A percentile compares a stretch with the other conserved stretches of the same genome.
Conservation (phyloP, 2,888 invertebrate species). For the Cylindroiulus punctatus region DNA sequence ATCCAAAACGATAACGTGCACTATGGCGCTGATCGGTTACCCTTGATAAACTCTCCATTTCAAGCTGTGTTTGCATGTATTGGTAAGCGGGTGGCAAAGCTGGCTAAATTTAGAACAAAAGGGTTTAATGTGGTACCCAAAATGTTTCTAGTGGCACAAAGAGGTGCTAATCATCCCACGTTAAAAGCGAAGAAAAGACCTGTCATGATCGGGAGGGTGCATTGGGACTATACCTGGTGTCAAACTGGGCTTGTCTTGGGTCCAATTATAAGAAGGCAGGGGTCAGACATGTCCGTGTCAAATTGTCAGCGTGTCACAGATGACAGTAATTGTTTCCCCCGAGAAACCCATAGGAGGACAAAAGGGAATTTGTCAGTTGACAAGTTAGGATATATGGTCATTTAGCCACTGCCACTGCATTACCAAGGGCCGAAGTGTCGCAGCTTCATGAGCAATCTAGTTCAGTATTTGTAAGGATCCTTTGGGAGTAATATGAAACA, state of each 20-base stretch:
- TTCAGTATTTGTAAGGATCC: background rate
- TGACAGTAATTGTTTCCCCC: background rate
- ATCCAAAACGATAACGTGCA: too few relatives aligned
- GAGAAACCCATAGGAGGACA: background rate
- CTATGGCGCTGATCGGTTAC: background rate
- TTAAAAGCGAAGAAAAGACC: background rate
- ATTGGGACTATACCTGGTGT: background rate
- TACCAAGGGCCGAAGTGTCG: background rate
- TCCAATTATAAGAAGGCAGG: background rate
- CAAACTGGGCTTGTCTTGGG: background rate
- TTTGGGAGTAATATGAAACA: background rate
- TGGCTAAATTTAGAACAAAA: slow-evolving; percentile 1
- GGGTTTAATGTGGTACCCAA: background rate
- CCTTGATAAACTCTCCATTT: background rate
- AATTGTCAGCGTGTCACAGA: background rate
- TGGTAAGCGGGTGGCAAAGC: background rate
- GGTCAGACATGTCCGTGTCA: background rate
- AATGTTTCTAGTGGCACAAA: too few relatives aligned
- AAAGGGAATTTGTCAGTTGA: background rate
- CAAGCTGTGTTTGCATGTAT: background rate
- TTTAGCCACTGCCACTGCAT: background rate
- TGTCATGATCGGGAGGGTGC: background rate
- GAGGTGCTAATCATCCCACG: background rate
- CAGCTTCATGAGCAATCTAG: background rate
- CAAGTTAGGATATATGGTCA: background rate